Evolutionary conservation across 2,797 vertebrate species (phyloP).

Genomic region (Cottoperca gobio): DNA sequence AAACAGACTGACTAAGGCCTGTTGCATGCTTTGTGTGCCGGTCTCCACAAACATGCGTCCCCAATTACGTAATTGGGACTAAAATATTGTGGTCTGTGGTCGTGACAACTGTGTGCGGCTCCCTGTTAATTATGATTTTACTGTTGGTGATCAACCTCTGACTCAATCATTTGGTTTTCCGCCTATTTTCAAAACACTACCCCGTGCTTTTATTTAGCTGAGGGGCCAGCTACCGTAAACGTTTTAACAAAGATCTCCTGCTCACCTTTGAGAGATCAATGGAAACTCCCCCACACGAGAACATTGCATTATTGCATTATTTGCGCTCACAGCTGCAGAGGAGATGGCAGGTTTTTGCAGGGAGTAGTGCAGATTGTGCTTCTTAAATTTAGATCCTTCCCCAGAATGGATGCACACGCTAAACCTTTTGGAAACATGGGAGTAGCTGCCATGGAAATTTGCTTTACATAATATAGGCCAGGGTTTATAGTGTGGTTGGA

Average conservation of each 20-base stretch:
- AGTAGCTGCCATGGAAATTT: not conserved
- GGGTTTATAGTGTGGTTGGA: not conserved
- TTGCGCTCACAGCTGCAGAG: not conserved
- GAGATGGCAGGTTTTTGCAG: not conserved
- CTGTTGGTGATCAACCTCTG: not conserved
- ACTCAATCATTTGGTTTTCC: not conserved
- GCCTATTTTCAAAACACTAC: not conserved
- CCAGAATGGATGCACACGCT: not conserved
- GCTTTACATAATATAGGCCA: conserved; percentile 6
- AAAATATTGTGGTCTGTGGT: not conserved
- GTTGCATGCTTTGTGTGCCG: not conserved
- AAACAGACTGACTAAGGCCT: not conserved
- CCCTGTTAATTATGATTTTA: not conserved
- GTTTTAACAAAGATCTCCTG: not conserved
- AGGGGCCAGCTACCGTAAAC: not conserved
- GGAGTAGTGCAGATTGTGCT: not conserved
- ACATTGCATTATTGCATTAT: not conserved
- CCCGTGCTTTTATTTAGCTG: not conserved
- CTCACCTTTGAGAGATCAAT: not conserved
- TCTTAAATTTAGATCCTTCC: not conserved
- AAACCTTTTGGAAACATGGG: conserved; percentile 1
- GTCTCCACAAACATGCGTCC: not conserved
- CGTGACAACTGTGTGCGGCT: not conserved
- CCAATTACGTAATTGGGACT: not conserved
- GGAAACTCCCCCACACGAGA: not conserved